Evolutionary conservation across 2,797 vertebrate species (phyloP).

Genomic region (Syngnathus acus): DNA sequence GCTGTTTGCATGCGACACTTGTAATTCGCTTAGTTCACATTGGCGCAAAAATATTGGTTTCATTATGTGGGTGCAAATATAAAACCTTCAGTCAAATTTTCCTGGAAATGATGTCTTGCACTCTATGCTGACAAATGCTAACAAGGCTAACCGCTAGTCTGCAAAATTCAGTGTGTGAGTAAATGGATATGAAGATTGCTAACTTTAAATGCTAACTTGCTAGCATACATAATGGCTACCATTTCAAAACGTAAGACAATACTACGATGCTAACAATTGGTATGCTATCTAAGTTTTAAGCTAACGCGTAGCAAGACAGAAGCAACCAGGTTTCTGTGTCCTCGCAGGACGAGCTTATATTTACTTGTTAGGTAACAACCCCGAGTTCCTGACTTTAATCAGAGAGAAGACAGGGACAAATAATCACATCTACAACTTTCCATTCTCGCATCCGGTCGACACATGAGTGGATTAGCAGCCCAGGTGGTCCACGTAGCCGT

Average conservation of each 20-base stretch:
- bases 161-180: neutral
- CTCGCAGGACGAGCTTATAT: constrained; percentile 47
- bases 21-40: constrained; percentile 5
- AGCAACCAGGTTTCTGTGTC: neutral
- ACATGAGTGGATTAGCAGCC: constrained; percentile 66
- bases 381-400: constrained; percentile 66
- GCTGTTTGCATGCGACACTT: neutral
- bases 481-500: constrained; percentile 48
- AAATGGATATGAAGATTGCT: neutral
- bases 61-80: neutral
- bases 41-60: constrained; percentile 1
- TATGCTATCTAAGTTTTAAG: neutral
- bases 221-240: too few species aligned
- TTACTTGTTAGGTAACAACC: constrained; percentile 66
- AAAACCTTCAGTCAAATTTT: neutral
- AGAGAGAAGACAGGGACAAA: constrained; percentile 66
- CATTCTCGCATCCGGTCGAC: constrained; percentile 66
- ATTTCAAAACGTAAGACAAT: too few species aligned
- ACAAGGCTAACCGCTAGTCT: neutral
- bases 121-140: neutral
- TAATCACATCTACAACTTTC: constrained; percentile 73
- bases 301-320: neutral
- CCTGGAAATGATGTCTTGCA: neutral
- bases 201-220: too few species aligned
- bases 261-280: too few species aligned